Conservation (phyloP, 1,140 invertebrate species). For the Chlorops oryzae region DNA sequence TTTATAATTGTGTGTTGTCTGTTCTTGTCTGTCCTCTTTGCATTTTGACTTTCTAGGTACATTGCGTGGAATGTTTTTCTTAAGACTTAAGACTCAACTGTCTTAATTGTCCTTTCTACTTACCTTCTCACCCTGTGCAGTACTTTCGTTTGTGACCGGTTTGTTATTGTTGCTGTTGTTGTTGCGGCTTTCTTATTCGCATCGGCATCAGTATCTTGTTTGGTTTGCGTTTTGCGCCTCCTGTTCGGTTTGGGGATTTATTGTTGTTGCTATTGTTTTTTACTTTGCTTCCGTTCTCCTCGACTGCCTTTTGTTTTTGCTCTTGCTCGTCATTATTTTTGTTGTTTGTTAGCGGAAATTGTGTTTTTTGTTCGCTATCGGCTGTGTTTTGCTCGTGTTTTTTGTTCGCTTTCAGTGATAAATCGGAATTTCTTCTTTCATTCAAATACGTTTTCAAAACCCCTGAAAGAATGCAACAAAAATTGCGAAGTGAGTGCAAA, state of each 20-base stretch:
- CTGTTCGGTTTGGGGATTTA: neutral
- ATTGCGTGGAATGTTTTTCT: too few species aligned
- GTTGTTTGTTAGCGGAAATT: constrained; percentile 1
- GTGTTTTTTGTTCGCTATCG: constrained; percentile 28
- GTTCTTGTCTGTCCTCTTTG: too few species aligned
- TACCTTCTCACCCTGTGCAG: too few species aligned
- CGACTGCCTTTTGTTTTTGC: too few species aligned
- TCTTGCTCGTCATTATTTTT: constrained; percentile 6
- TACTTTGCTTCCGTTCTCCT: too few species aligned
- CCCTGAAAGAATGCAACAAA: neutral
- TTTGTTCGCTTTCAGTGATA: neutral
- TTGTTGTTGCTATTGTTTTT: constrained; percentile 10
- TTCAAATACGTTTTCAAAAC: neutral
- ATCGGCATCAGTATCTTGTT: neutral
- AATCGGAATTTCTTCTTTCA: neutral
- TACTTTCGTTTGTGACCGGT: too few species aligned
- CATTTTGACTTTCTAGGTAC: too few species aligned
- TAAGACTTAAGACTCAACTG: too few species aligned
- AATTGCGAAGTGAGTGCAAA: too few species aligned
- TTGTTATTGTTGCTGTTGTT: constrained; percentile 14
- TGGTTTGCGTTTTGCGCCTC: neutral
- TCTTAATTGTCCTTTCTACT: too few species aligned
- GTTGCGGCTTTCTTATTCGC: constrained; percentile 13
- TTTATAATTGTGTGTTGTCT: too few species aligned
- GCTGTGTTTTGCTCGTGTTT: neutral